phyloP scores from a whole-genome alignment of 2,888 invertebrate genomes.

The Hyposoter dolosus region DNA sequence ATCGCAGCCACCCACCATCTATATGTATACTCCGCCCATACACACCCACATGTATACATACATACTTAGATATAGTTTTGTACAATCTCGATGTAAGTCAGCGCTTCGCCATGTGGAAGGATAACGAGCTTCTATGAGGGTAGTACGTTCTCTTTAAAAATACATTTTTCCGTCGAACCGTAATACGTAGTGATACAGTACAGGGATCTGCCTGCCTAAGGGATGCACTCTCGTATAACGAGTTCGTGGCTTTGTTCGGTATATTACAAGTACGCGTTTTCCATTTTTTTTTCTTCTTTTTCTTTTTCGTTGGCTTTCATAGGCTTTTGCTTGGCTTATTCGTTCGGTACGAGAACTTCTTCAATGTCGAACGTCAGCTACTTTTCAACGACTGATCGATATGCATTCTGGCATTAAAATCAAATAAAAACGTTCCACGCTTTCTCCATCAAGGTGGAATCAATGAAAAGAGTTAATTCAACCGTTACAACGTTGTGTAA shows the following conservation, averaged over 20 bases:
- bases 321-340: not conserved
- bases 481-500: not conserved
- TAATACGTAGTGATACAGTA: slow-evolving; percentile 27
- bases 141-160: slow-evolving; percentile 57
- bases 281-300: slow-evolving; percentile 12
- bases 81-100: slow-evolving; percentile 24
- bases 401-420: not conserved
- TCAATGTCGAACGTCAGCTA: not conserved
- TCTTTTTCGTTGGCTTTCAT: slow-evolving; percentile 10
- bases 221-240: slow-evolving; percentile 49
- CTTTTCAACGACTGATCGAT: slow-evolving; percentile 12
- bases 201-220: not conserved
- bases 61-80: not conserved
- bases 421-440: not conserved
- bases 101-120: slow-evolving; percentile 43
- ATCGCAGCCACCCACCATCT: slow-evolving; percentile 47
- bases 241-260: slow-evolving; percentile 46
- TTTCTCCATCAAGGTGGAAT: not conserved
- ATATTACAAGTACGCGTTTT: slow-evolving; percentile 16
- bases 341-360: not conserved
- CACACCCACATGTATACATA: not conserved
- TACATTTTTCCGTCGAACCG: slow-evolving; percentile 45
- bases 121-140: slow-evolving; percentile 40
- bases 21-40: not conserved
- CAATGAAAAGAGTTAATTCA: not conserved